Conservation (phyloP, 2,888 invertebrate species). For the Spisula solida region DNA sequence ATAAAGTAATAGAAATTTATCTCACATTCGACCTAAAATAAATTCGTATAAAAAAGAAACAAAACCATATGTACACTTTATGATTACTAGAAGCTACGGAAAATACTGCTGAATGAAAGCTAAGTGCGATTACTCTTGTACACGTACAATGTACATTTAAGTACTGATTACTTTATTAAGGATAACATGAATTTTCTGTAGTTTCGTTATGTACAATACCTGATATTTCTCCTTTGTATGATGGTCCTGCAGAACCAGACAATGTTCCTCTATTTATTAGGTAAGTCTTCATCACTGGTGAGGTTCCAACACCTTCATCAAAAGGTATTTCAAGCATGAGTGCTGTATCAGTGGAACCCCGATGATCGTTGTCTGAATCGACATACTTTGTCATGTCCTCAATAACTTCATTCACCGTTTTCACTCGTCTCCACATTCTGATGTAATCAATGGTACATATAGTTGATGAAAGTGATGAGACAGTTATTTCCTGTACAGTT, state of each 20-base stretch:
- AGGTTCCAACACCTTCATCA: slow-evolving; percentile 74
- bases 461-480: slow-evolving; percentile 24
- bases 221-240: slow-evolving; percentile 22
- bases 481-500: slow-evolving; percentile 38
- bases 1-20: no score
- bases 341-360: slow-evolving; percentile 32
- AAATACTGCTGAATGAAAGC: no score
- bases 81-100: no score
- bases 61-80: no score
- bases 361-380: background rate
- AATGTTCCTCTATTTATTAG: slow-evolving; percentile 23
- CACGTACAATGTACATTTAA: no score
- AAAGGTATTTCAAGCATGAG: slow-evolving; percentile 64
- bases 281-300: slow-evolving; percentile 49
- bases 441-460: slow-evolving; percentile 69
- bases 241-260: background rate
- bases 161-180: no score
- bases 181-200: no score
- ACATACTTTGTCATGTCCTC: slow-evolving; percentile 62
- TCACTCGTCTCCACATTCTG: slow-evolving; percentile 68
- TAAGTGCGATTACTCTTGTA: no score
- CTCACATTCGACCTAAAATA: no score
- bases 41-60: no score
- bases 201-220: slow-evolving; percentile 11
- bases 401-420: slow-evolving; percentile 64